These are phyloP conservation scores for Lepidochrysops patricia DNA, from an alignment of 2,888 invertebrate species.

Conservation along the genomic window DNA sequence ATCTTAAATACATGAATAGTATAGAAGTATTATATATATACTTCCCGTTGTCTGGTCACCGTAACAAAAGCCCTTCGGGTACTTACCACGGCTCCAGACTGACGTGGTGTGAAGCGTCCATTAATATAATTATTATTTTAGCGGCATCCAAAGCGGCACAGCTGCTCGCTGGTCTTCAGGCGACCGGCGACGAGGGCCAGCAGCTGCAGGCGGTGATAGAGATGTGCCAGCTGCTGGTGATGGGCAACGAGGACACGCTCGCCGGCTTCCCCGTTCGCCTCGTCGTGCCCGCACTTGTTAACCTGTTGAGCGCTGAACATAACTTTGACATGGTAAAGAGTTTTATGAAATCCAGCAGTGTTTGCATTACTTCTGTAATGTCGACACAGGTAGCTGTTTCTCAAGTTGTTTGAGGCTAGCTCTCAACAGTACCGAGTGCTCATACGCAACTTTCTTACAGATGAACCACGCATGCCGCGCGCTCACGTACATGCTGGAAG, in stretches of 20 bases:
- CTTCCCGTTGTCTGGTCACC: too few species aligned
- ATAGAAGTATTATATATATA: too few species aligned
- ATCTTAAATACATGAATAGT: too few species aligned
- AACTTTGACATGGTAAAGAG: constrained; percentile 93
- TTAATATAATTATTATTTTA: constrained; percentile 31
- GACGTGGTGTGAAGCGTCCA: too few species aligned
- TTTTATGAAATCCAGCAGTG: too few species aligned
- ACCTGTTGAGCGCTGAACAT: constrained; percentile 94
- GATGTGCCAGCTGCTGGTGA: constrained; percentile 98
- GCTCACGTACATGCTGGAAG: constrained; percentile 99
- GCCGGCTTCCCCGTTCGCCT: constrained; percentile 99
- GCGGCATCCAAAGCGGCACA: constrained; percentile 95
- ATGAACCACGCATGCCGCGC: constrained; percentile 99
- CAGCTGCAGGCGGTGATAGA: constrained; percentile 97
- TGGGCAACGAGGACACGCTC: constrained; percentile 99
- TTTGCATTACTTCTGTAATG: too few species aligned
- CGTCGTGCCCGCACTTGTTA: constrained; percentile 95
- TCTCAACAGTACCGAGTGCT: too few species aligned
- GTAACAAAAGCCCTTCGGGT: too few species aligned
- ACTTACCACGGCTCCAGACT: too few species aligned
- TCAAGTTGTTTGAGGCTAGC: too few species aligned
- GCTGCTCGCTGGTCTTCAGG: constrained; percentile 91
- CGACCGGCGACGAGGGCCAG: constrained; percentile 94
- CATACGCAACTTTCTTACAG: constrained; percentile 55
- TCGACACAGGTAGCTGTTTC: too few species aligned